Percentiles rank a stretch among this genome's conserved stretches.
These are phyloP conservation scores for Rousettus leschenaultii DNA, from an alignment of 2,113 vertebrate genomes.

Conservation along the genomic window DNA sequence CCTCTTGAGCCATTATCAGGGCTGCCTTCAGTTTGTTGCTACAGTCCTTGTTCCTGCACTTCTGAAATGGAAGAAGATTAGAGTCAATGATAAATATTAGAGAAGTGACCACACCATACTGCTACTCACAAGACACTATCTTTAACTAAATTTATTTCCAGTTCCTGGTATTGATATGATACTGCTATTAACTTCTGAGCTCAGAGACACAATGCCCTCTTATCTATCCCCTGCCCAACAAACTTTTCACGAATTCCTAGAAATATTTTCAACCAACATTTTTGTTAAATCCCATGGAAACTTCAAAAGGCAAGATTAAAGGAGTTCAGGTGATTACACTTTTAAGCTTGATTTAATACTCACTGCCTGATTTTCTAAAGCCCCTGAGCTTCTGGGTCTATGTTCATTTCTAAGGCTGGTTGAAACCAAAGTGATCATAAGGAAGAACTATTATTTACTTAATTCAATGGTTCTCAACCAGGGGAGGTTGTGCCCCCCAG, in stretches of 20 bases:
- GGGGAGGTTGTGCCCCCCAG: background rate
- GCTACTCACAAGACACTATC: background rate
- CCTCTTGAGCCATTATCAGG: constrained; percentile 71
- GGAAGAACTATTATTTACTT: background rate
- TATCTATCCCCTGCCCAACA: background rate
- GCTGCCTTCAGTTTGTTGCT: constrained; percentile 62
- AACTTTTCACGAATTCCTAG: background rate
- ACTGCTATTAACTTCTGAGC: background rate
- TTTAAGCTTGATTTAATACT: constrained; percentile 11
- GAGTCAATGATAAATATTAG: constrained; percentile 16
- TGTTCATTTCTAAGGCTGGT: background rate
- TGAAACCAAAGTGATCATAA: background rate
- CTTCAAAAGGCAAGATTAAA: background rate
- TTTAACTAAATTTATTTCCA: background rate
- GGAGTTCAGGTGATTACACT: background rate
- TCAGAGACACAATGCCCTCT: background rate
- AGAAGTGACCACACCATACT: background rate
- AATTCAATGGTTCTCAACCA: background rate
- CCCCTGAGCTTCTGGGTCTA: background rate
- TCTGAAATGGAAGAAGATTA: constrained; percentile 61
- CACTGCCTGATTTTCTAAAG: constrained; percentile 18
- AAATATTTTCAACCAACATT: constrained; percentile 24
- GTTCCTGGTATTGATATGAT: background rate
- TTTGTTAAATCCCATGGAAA: background rate
- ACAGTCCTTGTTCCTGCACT: constrained; percentile 55